Percentiles rank a stretch among this genome's conserved stretches.
Evolutionary conservation across 2,113 vertebrate genomes (phyloP).

Genomic region (Raja brachyura): DNA sequence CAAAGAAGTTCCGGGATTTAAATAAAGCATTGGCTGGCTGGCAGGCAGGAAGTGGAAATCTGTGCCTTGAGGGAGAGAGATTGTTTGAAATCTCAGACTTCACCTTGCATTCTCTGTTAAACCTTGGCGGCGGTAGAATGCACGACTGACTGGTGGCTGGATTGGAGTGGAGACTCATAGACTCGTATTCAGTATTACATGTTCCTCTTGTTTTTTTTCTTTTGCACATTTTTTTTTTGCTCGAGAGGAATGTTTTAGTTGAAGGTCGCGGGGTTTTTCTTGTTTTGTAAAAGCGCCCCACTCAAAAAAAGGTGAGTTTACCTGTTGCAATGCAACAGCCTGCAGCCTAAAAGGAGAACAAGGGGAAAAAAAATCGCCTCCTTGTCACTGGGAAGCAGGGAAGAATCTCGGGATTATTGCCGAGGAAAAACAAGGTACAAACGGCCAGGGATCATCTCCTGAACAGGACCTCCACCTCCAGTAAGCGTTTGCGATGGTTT

Average conservation of each 20-base stretch:
- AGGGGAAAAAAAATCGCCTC: too few relatives aligned
- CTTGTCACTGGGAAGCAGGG: too few relatives aligned
- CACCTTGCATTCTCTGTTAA: not conserved
- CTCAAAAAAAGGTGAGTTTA: not conserved
- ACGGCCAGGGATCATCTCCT: not conserved
- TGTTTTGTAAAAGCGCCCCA: too few relatives aligned
- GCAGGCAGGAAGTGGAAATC: slow-evolving; percentile 27
- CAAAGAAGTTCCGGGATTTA: slow-evolving; percentile 1
- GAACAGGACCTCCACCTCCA: not conserved
- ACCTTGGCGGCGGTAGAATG: not conserved
- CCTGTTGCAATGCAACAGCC: not conserved
- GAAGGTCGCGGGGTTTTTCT: not conserved
- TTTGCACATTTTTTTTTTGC: too few relatives aligned
- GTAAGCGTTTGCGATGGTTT: not conserved
- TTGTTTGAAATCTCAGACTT: not conserved
- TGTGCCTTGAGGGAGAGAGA: not conserved
- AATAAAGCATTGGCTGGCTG: not conserved
- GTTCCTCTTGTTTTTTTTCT: too few relatives aligned
- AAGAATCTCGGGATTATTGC: too few relatives aligned
- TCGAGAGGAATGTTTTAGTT: not conserved
- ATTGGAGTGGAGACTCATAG: not conserved
- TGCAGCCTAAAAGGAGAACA: too few relatives aligned
- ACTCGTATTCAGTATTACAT: too few relatives aligned
- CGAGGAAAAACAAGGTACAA: not conserved
- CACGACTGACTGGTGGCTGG: not conserved